Conservation (phyloP, 2,888 invertebrate species). For the Callosobruchus maculatus region DNA sequence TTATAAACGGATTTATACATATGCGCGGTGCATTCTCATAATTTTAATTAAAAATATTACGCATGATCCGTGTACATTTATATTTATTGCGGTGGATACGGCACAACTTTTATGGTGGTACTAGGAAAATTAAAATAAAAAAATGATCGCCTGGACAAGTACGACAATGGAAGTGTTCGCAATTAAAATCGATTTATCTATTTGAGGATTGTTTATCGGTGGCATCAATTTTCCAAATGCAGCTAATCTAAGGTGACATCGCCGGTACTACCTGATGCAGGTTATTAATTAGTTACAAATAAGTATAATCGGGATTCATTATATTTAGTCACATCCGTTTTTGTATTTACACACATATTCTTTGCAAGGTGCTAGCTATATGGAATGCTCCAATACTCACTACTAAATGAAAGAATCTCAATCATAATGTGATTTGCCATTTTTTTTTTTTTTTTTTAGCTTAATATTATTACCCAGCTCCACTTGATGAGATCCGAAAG, state of each 20-base stretch:
- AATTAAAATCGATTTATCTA: constrained; percentile 10
- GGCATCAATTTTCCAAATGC: neutral
- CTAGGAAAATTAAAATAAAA: constrained; percentile 21
- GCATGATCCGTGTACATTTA: constrained; percentile 17
- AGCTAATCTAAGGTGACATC: neutral
- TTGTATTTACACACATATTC: neutral
- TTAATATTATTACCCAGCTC: too few species aligned
- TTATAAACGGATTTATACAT: constrained; percentile 20
- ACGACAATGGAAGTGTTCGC: constrained; percentile 15
- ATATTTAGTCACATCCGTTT: neutral
- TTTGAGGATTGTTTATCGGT: neutral
- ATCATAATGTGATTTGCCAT: too few species aligned
- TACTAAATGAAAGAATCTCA: too few species aligned
- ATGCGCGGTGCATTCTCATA: constrained; percentile 23
- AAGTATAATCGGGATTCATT: neutral
- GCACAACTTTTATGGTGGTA: constrained; percentile 23
- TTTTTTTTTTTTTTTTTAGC: too few species aligned
- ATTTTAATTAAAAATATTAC: constrained; percentile 27
- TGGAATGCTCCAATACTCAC: too few species aligned
- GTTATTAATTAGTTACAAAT: neutral
- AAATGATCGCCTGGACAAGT: constrained; percentile 12
- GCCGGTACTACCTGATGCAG: neutral
- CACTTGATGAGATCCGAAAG: too few species aligned
- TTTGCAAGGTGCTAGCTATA: too few species aligned
- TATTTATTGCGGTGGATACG: neutral